phyloP scores from a whole-genome alignment of 37 sponge, comb jelly and placozoan genomes.

The Haliclona indistincta region DNA sequence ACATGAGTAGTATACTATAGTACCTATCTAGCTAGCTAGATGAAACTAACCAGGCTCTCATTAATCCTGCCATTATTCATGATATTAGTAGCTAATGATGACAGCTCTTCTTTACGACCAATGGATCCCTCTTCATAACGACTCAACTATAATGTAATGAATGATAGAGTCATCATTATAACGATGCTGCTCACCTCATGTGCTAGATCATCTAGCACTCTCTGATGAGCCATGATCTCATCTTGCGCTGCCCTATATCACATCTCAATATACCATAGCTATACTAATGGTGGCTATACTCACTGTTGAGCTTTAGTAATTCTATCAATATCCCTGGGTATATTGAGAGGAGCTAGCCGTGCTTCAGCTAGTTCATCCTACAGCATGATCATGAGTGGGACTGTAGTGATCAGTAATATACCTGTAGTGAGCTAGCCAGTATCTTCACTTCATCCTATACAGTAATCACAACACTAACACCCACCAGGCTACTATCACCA shows the following conservation, averaged over 20 bases:
- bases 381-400: no score
- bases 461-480: background rate
- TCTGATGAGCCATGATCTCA: background rate
- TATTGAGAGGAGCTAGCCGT: slow-evolving; percentile 19
- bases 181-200: background rate
- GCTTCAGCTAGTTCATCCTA: slow-evolving; percentile 37
- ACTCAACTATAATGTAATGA: no score
- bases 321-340: slow-evolving; percentile 68
- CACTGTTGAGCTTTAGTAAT: background rate
- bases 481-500: background rate
- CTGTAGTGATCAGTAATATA: no score
- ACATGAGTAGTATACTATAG: no score
- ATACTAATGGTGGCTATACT: no score
- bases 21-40: no score
- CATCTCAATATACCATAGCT: background rate
- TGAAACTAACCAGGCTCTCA: no score
- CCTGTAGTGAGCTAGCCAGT: slow-evolving; percentile 10
- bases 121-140: no score
- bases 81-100: no score
- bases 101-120: no score
- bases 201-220: background rate
- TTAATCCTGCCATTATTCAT: no score
- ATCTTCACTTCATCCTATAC: slow-evolving; percentile 10
- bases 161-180: no score
- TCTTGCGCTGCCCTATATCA: background rate